Conservation (phyloP, 2,888 invertebrate genomes). For the Dasypolia templi region DNA sequence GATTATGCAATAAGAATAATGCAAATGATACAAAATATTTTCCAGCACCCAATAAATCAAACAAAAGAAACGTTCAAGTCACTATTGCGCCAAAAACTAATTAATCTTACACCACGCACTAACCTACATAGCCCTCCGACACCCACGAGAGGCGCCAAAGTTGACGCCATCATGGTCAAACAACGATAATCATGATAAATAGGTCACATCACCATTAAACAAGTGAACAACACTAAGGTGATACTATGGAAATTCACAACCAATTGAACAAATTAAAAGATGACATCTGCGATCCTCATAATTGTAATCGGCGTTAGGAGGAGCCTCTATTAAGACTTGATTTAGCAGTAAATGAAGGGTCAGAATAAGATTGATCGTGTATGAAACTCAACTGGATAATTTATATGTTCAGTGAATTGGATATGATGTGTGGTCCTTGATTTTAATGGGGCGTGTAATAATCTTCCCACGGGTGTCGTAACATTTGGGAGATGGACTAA, state of each 20-base stretch:
- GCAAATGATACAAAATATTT: conserved; percentile 4
- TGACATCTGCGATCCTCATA: conserved; percentile 66
- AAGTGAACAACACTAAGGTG: conserved; percentile 58
- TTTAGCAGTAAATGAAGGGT: conserved; percentile 58
- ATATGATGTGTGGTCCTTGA: conserved; percentile 47
- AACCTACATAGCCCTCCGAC: conserved; percentile 68
- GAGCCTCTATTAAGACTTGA: conserved; percentile 59
- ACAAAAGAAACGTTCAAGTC: conserved; percentile 28
- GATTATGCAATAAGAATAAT: conserved; percentile 23
- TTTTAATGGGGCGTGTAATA: conserved; percentile 32
- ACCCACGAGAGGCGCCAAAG: conserved; percentile 77
- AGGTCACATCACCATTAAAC: conserved; percentile 71
- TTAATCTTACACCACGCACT: conserved; percentile 63
- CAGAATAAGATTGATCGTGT: conserved; percentile 59
- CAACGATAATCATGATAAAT: conserved; percentile 76
- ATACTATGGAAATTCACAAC: conserved; percentile 63
- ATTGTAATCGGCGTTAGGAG: conserved; percentile 62
- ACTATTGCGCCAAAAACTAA: conserved; percentile 14
- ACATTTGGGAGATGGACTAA: conserved; percentile 12
- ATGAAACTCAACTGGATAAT: conserved; percentile 52
- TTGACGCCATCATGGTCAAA: conserved; percentile 81
- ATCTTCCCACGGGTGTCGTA: conserved; percentile 32
- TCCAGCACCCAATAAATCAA: conserved; percentile 15
- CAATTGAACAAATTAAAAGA: conserved; percentile 73
- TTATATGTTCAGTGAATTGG: conserved; percentile 52